Evolutionary conservation across 2,113 vertebrate species (phyloP), one percentile per base, ranked within the genome.

Genomic region (Phylloscopus trochiloides): DNA sequence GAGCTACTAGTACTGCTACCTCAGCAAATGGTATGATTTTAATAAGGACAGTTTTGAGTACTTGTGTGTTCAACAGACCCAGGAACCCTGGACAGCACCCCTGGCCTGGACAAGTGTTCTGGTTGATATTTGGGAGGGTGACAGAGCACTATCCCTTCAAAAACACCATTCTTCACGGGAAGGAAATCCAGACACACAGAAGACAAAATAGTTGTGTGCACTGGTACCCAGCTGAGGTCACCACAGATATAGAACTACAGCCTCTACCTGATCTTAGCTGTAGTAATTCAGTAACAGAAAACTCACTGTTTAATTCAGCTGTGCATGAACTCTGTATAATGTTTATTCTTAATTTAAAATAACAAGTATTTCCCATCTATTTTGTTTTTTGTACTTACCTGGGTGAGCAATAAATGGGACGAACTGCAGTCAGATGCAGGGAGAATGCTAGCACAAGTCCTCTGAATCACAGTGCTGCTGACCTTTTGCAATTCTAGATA

Each of bases 301-400:
- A 36, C 17, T 48, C 58, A 43, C 5, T 32, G 47, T 22, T 78
- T 48, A 43, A 70, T 81, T 67, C 66, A 90, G 38, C 31, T 5
- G 7, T 3, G 7, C 25, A 21, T 66, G 32, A 89, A 83, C 20
- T n/a, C 40, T 59, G n/a, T 16, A 28, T 6, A 68, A 65, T 28
- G 21, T 12, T 66, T 57, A 54, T n/a, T 74, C 54, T 57, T 61
- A 34, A 86, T 58, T 43, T 59, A 47, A 85, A 78, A 82, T 6
- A 29, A 25, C 5, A 58, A 63, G 47, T 0, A 0, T 67, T 89
- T 74, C n/a, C 51, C 3, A 1, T 2, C 2, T 54, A 31, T 77
- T 81, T 80, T 34, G 11, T 3, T 91, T 92, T 62, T 48, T 3
- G 8, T n/a, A 51, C 25, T 81, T 48, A 84, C 0, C 1, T 11